phyloP scores from a whole-genome alignment of 2,113 vertebrate genomes.

The Microcebus murinus region DNA sequence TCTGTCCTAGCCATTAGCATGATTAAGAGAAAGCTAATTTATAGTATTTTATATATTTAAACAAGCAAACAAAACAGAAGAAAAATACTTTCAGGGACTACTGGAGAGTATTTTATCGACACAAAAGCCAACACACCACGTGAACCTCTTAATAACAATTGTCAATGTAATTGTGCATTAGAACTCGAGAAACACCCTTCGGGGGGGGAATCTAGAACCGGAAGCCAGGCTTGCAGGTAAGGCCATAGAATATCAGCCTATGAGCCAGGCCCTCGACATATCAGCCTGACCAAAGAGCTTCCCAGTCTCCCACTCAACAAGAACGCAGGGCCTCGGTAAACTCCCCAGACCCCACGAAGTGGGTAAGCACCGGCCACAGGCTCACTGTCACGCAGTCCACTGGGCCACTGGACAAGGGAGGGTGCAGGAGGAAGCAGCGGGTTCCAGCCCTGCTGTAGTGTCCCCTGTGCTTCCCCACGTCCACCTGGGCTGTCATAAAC shows the following conservation, averaged over 20 bases:
- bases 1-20: not conserved
- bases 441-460: not conserved
- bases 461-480: fast-evolving
- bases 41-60: not conserved
- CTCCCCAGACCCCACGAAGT: not conserved
- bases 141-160: not conserved
- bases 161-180: not conserved
- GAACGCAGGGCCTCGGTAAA: not conserved
- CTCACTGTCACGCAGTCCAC: fast-evolving
- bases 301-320: not conserved
- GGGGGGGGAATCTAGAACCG: not conserved
- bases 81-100: not conserved
- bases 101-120: not conserved
- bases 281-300: not conserved
- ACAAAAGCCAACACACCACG: not conserved
- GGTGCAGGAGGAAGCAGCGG: not conserved
- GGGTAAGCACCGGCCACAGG: fast-evolving
- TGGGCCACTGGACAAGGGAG: too few relatives aligned
- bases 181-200: not conserved
- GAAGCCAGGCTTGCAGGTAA: not conserved
- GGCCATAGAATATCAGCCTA: not conserved
- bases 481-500: not conserved
- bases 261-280: not conserved
- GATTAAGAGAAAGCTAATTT: not conserved
- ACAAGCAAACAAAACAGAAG: not conserved